Percentiles rank a stretch among this genome's conserved stretches.
These are phyloP conservation scores for Pseudonaja textilis DNA, from an alignment of 2,113 vertebrate species.

Conservation along the genomic window DNA sequence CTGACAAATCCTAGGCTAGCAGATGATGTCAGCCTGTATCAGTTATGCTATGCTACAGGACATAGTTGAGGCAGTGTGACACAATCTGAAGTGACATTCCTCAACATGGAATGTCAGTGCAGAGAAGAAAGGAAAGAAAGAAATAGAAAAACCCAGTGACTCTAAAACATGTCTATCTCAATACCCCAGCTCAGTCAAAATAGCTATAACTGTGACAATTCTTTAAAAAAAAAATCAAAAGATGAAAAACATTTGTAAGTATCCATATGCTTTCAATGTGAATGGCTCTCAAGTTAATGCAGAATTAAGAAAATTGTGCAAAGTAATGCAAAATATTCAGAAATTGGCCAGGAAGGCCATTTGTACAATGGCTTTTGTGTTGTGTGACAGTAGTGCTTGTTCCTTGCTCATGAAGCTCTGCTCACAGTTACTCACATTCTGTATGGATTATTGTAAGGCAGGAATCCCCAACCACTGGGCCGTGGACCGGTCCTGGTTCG, in stretches of 20 bases:
- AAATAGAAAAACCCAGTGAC: neutral
- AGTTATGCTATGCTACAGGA: constrained; percentile 14
- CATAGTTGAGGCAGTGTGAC: constrained; percentile 24
- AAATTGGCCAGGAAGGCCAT: neutral
- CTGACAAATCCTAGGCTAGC: neutral
- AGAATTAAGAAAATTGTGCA: neutral
- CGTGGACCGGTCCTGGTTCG: too few relatives aligned
- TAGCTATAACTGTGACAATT: neutral
- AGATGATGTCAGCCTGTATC: constrained; percentile 18
- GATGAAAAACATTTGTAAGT: neutral
- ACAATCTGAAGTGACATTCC: constrained; percentile 44
- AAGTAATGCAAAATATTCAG: neutral
- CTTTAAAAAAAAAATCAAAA: accelerated
- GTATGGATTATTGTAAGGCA: neutral
- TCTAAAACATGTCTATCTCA: neutral
- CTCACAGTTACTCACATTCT: neutral
- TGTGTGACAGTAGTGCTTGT: neutral
- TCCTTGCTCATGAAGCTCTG: neutral
- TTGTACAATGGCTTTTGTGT: neutral
- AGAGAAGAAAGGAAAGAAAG: neutral
- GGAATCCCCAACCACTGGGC: too few relatives aligned
- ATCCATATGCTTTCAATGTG: accelerated
- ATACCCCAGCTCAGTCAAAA: neutral
- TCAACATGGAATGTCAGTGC: neutral
- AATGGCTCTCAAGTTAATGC: accelerated